Evolutionary conservation across 2,888 invertebrate genomes (phyloP).

Genomic region (Adelognathus sp.): DNA sequence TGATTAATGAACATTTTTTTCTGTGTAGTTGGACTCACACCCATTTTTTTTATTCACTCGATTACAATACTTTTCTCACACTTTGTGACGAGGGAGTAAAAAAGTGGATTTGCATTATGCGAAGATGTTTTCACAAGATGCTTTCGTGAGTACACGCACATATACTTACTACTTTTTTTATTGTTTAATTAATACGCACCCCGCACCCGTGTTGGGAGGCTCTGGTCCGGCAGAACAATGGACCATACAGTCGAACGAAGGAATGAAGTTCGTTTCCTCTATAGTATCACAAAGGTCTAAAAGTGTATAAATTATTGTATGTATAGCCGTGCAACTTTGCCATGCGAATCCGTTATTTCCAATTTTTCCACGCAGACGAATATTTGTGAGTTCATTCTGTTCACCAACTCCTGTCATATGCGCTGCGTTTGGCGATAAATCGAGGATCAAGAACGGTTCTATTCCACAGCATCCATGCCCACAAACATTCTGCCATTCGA

Average conservation of each 20-base stretch:
- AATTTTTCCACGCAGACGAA: background rate
- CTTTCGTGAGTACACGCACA: too few species aligned
- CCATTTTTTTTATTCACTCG: too few species aligned
- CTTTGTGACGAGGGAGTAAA: too few species aligned
- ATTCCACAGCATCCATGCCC: constrained; percentile 22
- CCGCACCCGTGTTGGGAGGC: background rate
- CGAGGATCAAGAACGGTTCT: constrained; percentile 7
- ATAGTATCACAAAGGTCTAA: background rate
- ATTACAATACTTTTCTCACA: too few species aligned
- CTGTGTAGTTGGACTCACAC: too few species aligned
- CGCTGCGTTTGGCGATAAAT: background rate
- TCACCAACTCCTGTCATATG: background rate
- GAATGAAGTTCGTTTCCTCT: background rate
- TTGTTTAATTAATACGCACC: too few species aligned
- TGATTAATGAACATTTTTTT: too few species aligned
- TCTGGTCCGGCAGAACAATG: background rate
- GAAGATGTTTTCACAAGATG: too few species aligned
- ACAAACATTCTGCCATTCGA: constrained; percentile 25
- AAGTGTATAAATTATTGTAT: background rate
- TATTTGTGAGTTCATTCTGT: background rate
- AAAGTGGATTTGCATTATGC: too few species aligned
- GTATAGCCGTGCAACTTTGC: background rate
- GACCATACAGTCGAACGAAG: background rate
- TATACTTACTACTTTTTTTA: too few species aligned
- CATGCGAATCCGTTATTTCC: background rate